Evolutionary conservation across 2,113 vertebrate species (phyloP).

Genomic region (Caracal caracal): DNA sequence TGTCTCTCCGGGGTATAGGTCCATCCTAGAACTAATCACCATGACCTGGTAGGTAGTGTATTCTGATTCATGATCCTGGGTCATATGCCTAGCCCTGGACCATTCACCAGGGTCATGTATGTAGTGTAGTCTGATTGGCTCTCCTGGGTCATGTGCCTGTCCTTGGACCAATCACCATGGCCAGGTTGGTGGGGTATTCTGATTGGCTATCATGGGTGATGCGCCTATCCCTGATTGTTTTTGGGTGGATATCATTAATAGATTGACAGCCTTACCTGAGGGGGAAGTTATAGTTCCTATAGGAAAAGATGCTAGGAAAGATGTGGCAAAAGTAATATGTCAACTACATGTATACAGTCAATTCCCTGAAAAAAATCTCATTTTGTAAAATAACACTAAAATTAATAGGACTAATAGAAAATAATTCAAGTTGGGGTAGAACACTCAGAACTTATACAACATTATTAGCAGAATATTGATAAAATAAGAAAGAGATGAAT

Average conservation of each 20-base stretch:
- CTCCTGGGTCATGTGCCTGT: neutral
- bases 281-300: neutral
- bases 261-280: neutral
- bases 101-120: neutral
- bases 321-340: neutral
- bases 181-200: neutral
- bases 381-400: constrained; percentile 46
- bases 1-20: neutral
- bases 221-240: neutral
- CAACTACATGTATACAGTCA: neutral
- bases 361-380: neutral
- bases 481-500: constrained; percentile 2
- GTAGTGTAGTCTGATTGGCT: neutral
- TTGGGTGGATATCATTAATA: neutral
- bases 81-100: neutral
- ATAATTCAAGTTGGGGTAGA: neutral
- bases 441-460: constrained; percentile 17
- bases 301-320: neutral
- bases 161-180: neutral
- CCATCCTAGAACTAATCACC: too few species aligned
- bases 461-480: constrained; percentile 57
- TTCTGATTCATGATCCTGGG: neutral
- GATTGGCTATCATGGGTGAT: neutral
- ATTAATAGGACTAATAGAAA: neutral
- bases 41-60: neutral